Conservation (phyloP, 2,113 vertebrate species). For the Procavia capensis region DNA sequence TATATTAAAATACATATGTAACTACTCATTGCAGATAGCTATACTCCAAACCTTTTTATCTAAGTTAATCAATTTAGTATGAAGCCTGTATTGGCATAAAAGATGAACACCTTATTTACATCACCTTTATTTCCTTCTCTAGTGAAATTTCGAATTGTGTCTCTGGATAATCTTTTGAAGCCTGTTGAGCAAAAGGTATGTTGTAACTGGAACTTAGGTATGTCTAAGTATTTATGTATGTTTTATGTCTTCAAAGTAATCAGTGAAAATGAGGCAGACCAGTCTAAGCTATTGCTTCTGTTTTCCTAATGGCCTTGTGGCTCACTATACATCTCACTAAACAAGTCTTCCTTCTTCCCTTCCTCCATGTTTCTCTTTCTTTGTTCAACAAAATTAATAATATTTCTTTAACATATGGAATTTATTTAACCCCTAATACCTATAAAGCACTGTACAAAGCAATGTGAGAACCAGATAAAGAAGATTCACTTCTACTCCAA, state of each 20-base stretch:
- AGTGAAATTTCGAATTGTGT: slow-evolving; percentile 81
- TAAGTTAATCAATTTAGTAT: too few species aligned
- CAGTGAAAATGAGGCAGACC: not conserved
- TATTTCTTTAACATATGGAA: not conserved
- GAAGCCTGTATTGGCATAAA: not conserved
- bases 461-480: not conserved
- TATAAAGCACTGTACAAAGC: not conserved
- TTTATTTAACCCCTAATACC: not conserved
- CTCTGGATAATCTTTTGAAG: slow-evolving; percentile 79
- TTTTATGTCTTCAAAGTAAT: not conserved
- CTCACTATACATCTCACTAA: not conserved
- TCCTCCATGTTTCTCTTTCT: not conserved
- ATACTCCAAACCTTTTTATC: not conserved
- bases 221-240: not conserved
- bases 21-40: not conserved
- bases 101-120: not conserved
- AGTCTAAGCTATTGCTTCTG: not conserved
- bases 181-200: slow-evolving; percentile 79
- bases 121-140: slow-evolving; percentile 9
- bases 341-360: not conserved
- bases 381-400: not conserved
- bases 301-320: not conserved
- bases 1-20: not conserved
- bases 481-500: not conserved
- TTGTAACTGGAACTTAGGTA: not conserved